A percentile compares a stretch with the other conserved stretches of the same genome.
Conservation (phyloP, 2,888 invertebrate genomes). For the Stenurella melanura region DNA sequence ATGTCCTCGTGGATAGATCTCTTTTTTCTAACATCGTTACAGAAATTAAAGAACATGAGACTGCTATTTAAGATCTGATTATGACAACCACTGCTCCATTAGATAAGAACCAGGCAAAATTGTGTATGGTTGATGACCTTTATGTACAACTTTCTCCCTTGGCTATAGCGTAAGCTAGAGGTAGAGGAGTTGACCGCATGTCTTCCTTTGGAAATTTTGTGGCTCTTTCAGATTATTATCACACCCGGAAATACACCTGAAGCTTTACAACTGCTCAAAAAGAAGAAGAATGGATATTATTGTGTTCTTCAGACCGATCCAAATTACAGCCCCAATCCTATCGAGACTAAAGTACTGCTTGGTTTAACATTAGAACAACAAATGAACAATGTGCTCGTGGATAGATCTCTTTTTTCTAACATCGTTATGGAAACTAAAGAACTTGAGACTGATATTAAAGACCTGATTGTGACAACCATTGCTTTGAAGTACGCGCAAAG, state of each 20-base stretch:
- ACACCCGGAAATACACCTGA: slow-evolving; percentile 92
- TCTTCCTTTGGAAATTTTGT: slow-evolving; percentile 99
- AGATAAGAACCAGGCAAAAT: slow-evolving; percentile 84
- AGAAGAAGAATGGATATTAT: slow-evolving; percentile 96
- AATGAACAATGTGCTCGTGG: slow-evolving; percentile 91
- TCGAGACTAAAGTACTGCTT: slow-evolving; percentile 89
- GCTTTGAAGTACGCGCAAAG: slow-evolving; percentile 98
- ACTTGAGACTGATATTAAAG: slow-evolving; percentile 85
- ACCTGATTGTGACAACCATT: slow-evolving; percentile 96
- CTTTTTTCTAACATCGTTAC: slow-evolving; percentile 90
- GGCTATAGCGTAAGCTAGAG: slow-evolving; percentile 94
- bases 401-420: slow-evolving; percentile 85
- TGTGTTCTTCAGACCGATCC: slow-evolving; percentile 95
- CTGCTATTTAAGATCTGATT: slow-evolving; percentile 90
- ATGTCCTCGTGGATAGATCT: slow-evolving; percentile 85
- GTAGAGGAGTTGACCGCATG: slow-evolving; percentile 98
- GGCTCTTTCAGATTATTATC: slow-evolving; percentile 94
- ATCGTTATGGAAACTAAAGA: slow-evolving; percentile 83
- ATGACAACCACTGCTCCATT: slow-evolving; percentile 96
- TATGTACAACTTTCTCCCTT: slow-evolving; percentile 83
- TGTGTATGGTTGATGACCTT: slow-evolving; percentile 96
- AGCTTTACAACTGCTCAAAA: slow-evolving; percentile 90
- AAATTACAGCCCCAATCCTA: slow-evolving; percentile 84
- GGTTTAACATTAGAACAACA: slow-evolving; percentile 91
- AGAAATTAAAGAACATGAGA: slow-evolving; percentile 79